A percentile compares a stretch with the other conserved stretches of the same genome.
Conservation (phyloP, 2,888 invertebrate species). For the Dasysyrphus tricinctus region DNA sequence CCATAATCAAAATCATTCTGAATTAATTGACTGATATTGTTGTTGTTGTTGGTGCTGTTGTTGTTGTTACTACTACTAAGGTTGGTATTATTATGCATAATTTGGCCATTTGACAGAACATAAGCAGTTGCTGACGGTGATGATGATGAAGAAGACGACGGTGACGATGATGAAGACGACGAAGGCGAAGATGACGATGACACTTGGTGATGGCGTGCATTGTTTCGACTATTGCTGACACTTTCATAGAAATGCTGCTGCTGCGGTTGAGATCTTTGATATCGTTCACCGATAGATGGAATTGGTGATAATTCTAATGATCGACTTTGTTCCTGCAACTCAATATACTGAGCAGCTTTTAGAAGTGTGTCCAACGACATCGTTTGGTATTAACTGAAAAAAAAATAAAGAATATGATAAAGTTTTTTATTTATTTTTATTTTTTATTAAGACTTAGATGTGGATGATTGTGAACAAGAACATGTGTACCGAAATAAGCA, state of each 20-base stretch:
- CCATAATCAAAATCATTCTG: conserved; percentile 69
- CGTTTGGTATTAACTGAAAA: conserved; percentile 51
- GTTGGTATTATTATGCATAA: conserved; percentile 59
- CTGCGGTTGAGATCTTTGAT: conserved; percentile 66
- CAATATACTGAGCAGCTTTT: conserved; percentile 70
- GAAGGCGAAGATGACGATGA: conserved; percentile 67
- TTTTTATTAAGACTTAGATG: too few species aligned
- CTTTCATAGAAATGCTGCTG: conserved; percentile 66
- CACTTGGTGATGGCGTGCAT: conserved; percentile 70
- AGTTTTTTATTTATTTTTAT: too few species aligned
- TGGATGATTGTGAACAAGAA: too few species aligned
- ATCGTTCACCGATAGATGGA: conserved; percentile 51
- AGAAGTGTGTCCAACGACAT: conserved; percentile 72
- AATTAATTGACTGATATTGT: conserved; percentile 64
- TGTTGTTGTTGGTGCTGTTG: conserved; percentile 34
- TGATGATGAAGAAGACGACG: conserved; percentile 50
- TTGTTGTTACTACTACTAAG: conserved; percentile 39
- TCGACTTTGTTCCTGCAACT: conserved; percentile 59
- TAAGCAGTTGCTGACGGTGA: conserved; percentile 56
- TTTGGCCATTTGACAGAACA: conserved; percentile 62
- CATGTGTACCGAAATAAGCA: too few species aligned
- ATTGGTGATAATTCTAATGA: conserved; percentile 48
- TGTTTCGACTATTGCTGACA: conserved; percentile 67
- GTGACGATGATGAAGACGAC: conserved; percentile 60
- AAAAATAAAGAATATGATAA: conserved; percentile 6